phyloP scores from a whole-genome alignment of 2,888 invertebrate genomes.

The Dendrolimus houi region DNA sequence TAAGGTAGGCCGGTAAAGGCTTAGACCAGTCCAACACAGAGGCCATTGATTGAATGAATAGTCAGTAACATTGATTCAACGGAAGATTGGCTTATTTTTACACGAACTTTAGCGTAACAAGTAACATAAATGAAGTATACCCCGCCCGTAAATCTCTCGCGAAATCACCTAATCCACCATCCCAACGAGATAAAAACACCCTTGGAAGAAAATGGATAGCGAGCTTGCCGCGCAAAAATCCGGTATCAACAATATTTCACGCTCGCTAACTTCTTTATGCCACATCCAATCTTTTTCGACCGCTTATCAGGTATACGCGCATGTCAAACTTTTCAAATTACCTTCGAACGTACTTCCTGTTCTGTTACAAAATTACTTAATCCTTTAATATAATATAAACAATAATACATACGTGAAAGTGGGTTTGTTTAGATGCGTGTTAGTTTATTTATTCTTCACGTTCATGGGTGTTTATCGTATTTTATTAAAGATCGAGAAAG shows the following conservation, averaged over 20 bases:
- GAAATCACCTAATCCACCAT: slow-evolving; percentile 5
- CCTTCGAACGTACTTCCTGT: slow-evolving; percentile 40
- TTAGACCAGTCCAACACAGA: no score
- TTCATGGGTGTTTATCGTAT: no score
- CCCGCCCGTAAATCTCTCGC: neutral
- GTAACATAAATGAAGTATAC: slow-evolving; percentile 2
- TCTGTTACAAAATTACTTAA: slow-evolving; percentile 14
- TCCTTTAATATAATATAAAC: no score
- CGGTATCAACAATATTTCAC: slow-evolving; percentile 50
- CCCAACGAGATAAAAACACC: slow-evolving; percentile 23
- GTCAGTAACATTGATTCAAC: no score
- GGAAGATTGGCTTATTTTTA: slow-evolving; percentile 6
- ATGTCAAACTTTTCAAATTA: slow-evolving; percentile 63
- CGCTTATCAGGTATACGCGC: slow-evolving; percentile 57
- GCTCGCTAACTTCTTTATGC: slow-evolving; percentile 48
- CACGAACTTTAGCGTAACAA: neutral
- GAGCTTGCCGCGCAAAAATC: slow-evolving; percentile 29
- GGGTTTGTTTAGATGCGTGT: no score
- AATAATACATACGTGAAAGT: no score
- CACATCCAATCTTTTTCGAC: slow-evolving; percentile 50
- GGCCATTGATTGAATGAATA: no score
- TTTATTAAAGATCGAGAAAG: no score
- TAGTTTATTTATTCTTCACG: no score
- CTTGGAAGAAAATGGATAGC: slow-evolving; percentile 28
- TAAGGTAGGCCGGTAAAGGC: no score